Percentiles rank a stretch among this genome's conserved stretches.
phyloP scores from a whole-genome alignment of 2,888 invertebrate genomes.

The Drosophila atroscutellata region DNA sequence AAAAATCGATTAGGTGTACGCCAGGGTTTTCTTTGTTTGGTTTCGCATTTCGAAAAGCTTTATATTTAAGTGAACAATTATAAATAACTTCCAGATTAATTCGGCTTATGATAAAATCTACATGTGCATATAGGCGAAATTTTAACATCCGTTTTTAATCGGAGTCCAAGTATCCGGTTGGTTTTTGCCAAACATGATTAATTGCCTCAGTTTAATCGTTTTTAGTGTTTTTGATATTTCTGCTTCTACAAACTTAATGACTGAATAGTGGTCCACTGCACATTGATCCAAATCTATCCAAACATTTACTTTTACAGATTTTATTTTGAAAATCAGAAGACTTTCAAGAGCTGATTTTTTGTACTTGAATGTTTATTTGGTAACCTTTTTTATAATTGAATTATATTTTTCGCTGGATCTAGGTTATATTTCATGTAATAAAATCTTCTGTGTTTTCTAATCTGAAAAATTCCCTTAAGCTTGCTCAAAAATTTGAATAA shows the following conservation, averaged over 20 bases:
- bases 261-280: conserved; percentile 6
- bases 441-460: background rate
- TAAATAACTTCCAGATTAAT: background rate
- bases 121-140: conserved; percentile 2
- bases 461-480: background rate
- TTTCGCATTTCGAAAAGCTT: background rate
- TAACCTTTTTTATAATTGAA: background rate
- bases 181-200: conserved; percentile 37
- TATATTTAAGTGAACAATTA: background rate
- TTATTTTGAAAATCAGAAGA: conserved; percentile 6
- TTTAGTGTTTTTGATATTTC: conserved; percentile 10
- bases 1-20: too few relatives aligned
- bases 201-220: conserved; percentile 28
- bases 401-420: background rate
- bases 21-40: background rate
- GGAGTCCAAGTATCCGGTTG: conserved; percentile 29
- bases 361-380: background rate
- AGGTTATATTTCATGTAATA: background rate
- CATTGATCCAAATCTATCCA: background rate
- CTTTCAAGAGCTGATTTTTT: background rate
- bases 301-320: background rate
- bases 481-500: background rate
- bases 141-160: conserved; percentile 29
- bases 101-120: background rate
- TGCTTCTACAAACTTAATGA: conserved; percentile 39